phyloP scores from a whole-genome alignment of 2,113 vertebrate species.

The Saguinus imperator region DNA sequence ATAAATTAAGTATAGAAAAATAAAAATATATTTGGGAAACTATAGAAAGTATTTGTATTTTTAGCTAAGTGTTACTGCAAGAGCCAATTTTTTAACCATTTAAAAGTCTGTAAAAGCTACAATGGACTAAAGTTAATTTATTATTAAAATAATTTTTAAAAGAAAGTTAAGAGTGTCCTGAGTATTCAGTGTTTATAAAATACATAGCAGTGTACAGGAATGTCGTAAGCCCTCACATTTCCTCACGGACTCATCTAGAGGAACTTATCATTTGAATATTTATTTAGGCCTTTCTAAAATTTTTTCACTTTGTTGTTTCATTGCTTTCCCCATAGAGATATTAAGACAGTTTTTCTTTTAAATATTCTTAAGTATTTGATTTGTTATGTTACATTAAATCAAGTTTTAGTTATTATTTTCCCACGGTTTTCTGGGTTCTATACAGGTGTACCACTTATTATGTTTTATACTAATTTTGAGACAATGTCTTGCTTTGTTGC shows the following conservation, averaged over 20 bases:
- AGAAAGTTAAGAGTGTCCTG: background rate
- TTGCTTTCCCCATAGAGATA: background rate
- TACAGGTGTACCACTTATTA: background rate
- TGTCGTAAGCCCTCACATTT: background rate
- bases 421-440: background rate
- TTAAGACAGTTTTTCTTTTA: background rate
- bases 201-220: background rate
- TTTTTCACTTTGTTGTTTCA: background rate
- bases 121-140: background rate
- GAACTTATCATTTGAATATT: background rate
- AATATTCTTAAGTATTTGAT: background rate
- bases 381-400: background rate
- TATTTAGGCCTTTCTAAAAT: background rate
- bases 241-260: background rate
- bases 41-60: background rate
- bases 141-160: background rate
- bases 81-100: background rate
- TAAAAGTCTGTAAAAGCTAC: background rate
- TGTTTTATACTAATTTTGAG: background rate
- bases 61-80: background rate
- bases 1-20: background rate
- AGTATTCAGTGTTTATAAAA: background rate
- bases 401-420: background rate
- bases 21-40: background rate
- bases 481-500: too few relatives aligned